Evolutionary conservation across 2,113 vertebrate genomes (phyloP).

Genomic region (Corythornis madagascariensis): DNA sequence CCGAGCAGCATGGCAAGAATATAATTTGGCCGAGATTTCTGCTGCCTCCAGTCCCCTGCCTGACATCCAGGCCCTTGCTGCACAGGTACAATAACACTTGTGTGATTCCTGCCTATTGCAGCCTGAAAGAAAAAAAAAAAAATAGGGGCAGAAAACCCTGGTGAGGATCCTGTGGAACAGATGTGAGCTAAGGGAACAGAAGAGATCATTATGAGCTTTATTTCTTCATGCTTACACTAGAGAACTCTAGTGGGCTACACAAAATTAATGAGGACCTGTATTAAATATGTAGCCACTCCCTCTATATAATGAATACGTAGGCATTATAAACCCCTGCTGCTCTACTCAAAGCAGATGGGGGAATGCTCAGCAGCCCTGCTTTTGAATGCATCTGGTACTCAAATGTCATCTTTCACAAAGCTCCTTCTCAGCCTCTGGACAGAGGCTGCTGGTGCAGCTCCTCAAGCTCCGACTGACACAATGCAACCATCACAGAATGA

Average conservation of each 20-base stretch:
- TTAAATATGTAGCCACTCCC: neutral
- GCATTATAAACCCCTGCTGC: neutral
- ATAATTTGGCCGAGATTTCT: neutral
- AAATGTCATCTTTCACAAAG: conserved; percentile 26
- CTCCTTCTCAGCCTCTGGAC: neutral
- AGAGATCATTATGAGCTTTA: neutral
- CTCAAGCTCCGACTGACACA: neutral
- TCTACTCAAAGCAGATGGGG: conserved; percentile 27
- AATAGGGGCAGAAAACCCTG: neutral
- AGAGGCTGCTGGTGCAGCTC: neutral
- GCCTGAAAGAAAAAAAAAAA: neutral
- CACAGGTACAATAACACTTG: neutral
- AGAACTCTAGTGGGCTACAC: neutral
- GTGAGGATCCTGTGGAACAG: neutral
- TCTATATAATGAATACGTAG: neutral
- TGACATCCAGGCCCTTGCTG: neutral
- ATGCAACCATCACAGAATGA: neutral
- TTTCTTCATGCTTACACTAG: neutral
- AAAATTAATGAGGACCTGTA: conserved; percentile 23
- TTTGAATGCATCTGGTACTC: conserved; percentile 28
- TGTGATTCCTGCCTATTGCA: neutral
- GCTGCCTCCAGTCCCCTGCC: neutral
- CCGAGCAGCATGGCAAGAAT: neutral
- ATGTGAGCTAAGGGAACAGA: neutral
- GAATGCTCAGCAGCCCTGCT: neutral